A percentile compares a stretch with the other conserved stretches of the same genome.
Conservation (phyloP, 1,140 invertebrate species). For the Drosophila tani region DNA sequence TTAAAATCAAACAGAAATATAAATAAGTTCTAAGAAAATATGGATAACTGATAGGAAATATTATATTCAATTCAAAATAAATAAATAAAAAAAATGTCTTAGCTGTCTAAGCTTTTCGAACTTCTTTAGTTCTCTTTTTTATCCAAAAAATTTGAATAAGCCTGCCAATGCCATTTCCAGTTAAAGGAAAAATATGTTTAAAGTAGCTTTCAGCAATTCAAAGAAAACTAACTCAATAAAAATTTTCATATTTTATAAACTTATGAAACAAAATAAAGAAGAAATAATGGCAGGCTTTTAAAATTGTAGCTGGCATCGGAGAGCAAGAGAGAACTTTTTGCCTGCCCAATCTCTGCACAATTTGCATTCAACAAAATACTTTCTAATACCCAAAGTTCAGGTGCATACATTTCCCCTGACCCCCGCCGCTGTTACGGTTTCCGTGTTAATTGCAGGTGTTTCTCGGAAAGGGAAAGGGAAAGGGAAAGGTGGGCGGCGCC, state of each 20-base stretch:
- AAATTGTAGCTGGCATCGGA: not conserved
- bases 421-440: constrained; percentile 1
- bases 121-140: not conserved
- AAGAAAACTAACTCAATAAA: not conserved
- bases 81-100: too few species aligned
- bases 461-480: not conserved
- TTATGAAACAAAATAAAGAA: constrained; percentile 2
- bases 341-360: constrained; percentile 32
- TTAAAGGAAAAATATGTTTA: not conserved
- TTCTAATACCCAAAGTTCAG: constrained; percentile 30
- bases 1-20: too few species aligned
- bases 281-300: not conserved
- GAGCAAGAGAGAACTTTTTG: constrained; percentile 1
- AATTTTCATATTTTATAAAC: constrained; percentile 3
- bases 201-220: not conserved
- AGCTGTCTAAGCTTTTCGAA: too few species aligned
- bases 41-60: too few species aligned
- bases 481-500: constrained; percentile 15
- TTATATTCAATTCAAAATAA: too few species aligned
- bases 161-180: not conserved
- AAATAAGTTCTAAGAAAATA: too few species aligned
- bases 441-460: constrained; percentile 47
- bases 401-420: constrained; percentile 4
- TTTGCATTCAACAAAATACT: constrained; percentile 31
- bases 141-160: not conserved